Evolutionary conservation across 2,113 vertebrate genomes (phyloP).

Genomic region (Plecturocebus donacophilus): DNA sequence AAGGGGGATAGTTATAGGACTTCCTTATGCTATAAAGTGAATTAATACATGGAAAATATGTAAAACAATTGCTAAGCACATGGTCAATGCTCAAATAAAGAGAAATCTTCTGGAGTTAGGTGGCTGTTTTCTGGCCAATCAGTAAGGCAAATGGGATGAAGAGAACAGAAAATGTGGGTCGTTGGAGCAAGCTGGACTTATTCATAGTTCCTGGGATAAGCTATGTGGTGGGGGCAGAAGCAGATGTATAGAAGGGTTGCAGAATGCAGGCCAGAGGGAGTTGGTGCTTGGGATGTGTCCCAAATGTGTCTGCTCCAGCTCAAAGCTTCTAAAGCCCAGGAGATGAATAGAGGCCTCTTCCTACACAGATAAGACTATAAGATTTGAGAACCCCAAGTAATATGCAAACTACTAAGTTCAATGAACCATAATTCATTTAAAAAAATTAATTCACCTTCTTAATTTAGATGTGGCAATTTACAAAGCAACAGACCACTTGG

Average conservation of each 20-base stretch:
- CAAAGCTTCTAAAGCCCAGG: not conserved
- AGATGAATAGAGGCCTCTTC: not conserved
- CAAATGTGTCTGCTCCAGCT: not conserved
- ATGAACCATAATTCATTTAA: slow-evolving; percentile 10
- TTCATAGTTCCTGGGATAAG: not conserved
- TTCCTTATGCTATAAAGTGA: not conserved
- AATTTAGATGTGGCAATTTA: slow-evolving; percentile 35
- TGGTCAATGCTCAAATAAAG: not conserved
- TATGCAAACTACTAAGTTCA: not conserved
- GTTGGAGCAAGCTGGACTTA: not conserved
- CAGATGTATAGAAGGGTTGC: not conserved
- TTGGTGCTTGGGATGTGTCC: not conserved
- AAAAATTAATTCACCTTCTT: not conserved
- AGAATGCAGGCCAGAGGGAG: not conserved
- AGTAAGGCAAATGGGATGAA: not conserved
- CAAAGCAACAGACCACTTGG: not conserved
- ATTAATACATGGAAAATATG: not conserved
- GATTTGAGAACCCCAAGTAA: not conserved
- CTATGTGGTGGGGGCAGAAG: not conserved
- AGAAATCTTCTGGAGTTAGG: not conserved
- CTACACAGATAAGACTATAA: not conserved
- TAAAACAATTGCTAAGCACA: not conserved
- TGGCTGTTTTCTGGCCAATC: not conserved
- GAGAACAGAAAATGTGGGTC: not conserved
- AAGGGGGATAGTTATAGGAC: not conserved